A percentile compares a stretch with the other conserved stretches of the same genome.
Conservation (phyloP, 2,113 vertebrate genomes). For the Eidolon helvum region DNA sequence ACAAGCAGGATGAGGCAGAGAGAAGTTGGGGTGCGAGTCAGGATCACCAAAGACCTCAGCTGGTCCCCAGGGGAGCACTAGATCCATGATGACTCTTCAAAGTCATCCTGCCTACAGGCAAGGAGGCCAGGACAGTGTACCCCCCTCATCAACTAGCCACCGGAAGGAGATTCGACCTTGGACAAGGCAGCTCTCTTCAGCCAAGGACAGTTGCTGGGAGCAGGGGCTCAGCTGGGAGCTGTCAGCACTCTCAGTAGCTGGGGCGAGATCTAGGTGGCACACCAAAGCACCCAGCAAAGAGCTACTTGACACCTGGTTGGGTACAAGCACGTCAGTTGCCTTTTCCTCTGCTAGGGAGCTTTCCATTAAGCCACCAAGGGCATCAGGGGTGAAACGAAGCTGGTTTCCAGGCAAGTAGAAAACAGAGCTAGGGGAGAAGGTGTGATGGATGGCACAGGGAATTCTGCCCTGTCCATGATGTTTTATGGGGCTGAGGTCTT, state of each 20-base stretch:
- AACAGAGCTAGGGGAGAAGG: background rate
- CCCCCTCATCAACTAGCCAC: rapidly evolving
- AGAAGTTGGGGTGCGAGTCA: background rate
- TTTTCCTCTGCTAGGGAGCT: background rate
- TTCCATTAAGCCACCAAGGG: background rate
- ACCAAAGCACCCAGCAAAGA: background rate
- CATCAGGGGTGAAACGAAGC: background rate
- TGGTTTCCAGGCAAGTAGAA: background rate
- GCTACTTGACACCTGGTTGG: background rate
- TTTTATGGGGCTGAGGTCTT: background rate
- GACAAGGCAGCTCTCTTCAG: background rate
- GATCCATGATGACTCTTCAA: background rate
- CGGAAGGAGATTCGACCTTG: background rate
- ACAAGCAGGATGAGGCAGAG: background rate
- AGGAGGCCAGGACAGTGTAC: background rate
- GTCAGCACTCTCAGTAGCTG: background rate
- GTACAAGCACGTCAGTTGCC: too few relatives aligned
- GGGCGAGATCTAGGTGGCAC: background rate
- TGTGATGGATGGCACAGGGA: background rate
- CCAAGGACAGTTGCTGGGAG: background rate
- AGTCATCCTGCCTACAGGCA: background rate
- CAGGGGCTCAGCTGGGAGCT: background rate
- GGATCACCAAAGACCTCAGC: background rate
- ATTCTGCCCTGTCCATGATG: rapidly evolving
- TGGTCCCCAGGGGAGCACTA: background rate